Evolutionary conservation across 2,888 invertebrate species (phyloP).

Genomic region (Coleophora deauratella): DNA sequence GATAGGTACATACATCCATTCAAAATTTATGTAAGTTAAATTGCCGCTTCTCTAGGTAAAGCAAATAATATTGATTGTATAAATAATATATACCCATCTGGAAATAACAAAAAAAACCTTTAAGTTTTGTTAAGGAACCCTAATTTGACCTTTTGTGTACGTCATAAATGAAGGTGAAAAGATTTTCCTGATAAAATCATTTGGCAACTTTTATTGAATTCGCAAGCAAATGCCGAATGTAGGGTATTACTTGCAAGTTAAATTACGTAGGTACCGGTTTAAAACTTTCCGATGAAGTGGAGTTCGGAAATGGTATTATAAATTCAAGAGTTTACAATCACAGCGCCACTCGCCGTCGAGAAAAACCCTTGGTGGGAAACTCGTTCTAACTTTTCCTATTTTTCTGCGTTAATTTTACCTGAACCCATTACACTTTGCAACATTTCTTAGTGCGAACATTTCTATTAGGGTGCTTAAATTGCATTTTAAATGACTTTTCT

Average conservation of each 20-base stretch:
- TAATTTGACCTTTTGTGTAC: no score
- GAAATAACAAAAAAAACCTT: no score
- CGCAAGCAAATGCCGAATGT: conserved; percentile 31
- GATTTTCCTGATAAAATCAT: conserved; percentile 8
- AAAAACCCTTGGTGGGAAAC: conserved; percentile 65
- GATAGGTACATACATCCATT: no score
- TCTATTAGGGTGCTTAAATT: conserved; percentile 66
- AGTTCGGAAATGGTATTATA: conserved; percentile 73
- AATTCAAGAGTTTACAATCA: conserved; percentile 74
- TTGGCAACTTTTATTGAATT: conserved; percentile 32
- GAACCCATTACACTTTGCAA: conserved; percentile 73
- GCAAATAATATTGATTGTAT: no score
- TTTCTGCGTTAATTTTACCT: conserved; percentile 73
- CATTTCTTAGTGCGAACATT: conserved; percentile 65
- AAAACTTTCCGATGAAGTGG: conserved; percentile 68
- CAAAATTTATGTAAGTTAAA: no score
- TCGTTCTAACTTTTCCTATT: conserved; percentile 74
- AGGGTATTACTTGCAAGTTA: conserved; percentile 50
- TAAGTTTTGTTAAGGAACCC: no score
- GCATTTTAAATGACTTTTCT: conserved; percentile 61
- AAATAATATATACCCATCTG: no score
- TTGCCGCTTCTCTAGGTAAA: no score
- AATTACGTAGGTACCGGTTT: conserved; percentile 64
- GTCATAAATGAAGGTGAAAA: neutral
- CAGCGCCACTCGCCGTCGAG: conserved; percentile 62